Percentiles rank a stretch among this genome's conserved stretches.
These are phyloP conservation scores for Malaclemys terrapin DNA, from an alignment of 2,113 vertebrate genomes.

Conservation along the genomic window DNA sequence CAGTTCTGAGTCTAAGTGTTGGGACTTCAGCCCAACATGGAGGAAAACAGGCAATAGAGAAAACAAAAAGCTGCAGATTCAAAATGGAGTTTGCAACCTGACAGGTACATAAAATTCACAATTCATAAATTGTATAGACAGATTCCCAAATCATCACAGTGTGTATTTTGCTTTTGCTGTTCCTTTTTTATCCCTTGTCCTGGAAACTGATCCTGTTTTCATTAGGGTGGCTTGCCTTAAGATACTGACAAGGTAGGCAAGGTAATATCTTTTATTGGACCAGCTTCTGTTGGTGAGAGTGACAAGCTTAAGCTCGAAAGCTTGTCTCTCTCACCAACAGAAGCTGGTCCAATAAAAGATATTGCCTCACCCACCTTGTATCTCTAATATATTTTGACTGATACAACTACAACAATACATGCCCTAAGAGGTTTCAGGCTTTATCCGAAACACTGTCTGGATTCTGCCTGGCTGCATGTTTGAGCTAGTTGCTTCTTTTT, in stretches of 20 bases:
- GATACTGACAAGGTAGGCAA: not conserved
- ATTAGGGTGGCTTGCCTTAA: not conserved
- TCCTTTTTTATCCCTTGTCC: not conserved
- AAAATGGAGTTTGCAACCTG: not conserved
- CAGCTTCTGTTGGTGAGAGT: not conserved
- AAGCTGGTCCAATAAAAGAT: not conserved
- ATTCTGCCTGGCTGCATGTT: not conserved
- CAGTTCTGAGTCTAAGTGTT: not conserved
- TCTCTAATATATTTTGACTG: not conserved
- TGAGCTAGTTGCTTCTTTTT: not conserved
- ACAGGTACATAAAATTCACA: not conserved
- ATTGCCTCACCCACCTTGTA: not conserved
- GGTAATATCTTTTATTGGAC: not conserved
- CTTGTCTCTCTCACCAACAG: not conserved
- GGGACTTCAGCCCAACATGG: not conserved
- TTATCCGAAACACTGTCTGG: not conserved
- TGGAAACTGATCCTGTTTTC: not conserved
- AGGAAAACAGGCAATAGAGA: not conserved
- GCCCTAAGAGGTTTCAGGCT: not conserved
- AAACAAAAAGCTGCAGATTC: not conserved
- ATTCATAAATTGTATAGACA: not conserved
- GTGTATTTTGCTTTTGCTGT: not conserved
- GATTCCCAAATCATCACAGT: not conserved
- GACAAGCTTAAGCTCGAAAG: not conserved
- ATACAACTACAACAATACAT: not conserved